Percentiles rank a stretch among this genome's conserved stretches.
phyloP scores from a whole-genome alignment of 2,113 vertebrate species.

The Parus major region DNA sequence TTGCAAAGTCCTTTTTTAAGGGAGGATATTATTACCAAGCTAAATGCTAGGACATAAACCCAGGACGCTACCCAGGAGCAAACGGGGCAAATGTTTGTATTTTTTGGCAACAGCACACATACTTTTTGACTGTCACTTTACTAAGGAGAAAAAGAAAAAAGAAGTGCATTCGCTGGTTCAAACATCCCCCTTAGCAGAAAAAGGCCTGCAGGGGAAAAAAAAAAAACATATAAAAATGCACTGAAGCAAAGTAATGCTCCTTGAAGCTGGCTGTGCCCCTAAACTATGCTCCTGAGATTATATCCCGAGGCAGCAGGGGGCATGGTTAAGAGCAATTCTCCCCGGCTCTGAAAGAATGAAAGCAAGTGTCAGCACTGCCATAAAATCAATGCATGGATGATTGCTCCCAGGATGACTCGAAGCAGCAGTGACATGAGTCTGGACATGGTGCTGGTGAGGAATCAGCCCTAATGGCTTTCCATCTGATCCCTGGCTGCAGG shows the following conservation, averaged over 20 bases:
- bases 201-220: conserved; percentile 19
- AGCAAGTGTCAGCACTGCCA: conserved; percentile 46
- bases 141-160: background rate
- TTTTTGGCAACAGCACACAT: conserved; percentile 35
- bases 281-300: conserved; percentile 55
- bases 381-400: conserved; percentile 56
- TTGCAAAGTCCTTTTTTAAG: conserved; percentile 7
- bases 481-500: conserved; percentile 32
- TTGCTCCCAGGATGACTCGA: conserved; percentile 46
- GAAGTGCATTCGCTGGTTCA: conserved; percentile 31
- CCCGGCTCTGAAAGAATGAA: background rate
- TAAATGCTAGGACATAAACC: background rate
- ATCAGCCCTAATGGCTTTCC: conserved; percentile 31
- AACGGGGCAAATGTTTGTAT: background rate
- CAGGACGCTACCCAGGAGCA: background rate
- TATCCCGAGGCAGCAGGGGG: conserved; percentile 23
- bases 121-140: conserved; percentile 39
- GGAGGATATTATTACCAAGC: background rate
- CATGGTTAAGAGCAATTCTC: conserved; percentile 55
- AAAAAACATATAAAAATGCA: conserved; percentile 55
- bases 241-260: conserved; percentile 58
- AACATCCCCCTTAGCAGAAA: conserved; percentile 18
- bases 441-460: conserved; percentile 38
- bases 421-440: conserved; percentile 17
- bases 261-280: conserved; percentile 54